A percentile compares a stretch with the other conserved stretches of the same genome.
Evolutionary conservation across 2,888 invertebrate genomes (phyloP).

Genomic region (Brenthis ino): DNA sequence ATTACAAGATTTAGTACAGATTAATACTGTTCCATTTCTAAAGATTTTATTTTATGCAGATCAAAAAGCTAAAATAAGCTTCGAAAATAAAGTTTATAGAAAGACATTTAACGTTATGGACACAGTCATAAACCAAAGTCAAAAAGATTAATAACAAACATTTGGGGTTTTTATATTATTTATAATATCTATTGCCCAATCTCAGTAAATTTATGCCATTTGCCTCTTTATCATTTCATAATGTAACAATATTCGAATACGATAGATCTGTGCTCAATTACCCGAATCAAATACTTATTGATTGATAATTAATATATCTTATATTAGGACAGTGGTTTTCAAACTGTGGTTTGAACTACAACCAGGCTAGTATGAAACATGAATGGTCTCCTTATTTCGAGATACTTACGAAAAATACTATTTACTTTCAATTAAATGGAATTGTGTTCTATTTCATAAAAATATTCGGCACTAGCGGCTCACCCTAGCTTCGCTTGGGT

Average conservation of each 20-base stretch:
- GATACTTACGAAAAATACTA: not conserved
- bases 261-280: constrained; percentile 31
- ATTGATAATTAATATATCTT: constrained; percentile 33
- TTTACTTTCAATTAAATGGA: too few relatives aligned
- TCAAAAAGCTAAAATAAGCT: too few relatives aligned
- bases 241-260: constrained; percentile 20
- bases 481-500: too few relatives aligned
- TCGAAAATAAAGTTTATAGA: too few relatives aligned
- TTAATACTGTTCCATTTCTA: too few relatives aligned
- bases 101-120: too few relatives aligned
- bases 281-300: constrained; percentile 36
- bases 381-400: not conserved
- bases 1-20: too few relatives aligned
- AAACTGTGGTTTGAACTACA: not conserved
- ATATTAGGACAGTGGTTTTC: not conserved
- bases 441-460: too few relatives aligned
- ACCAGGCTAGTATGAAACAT: not conserved
- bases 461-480: too few relatives aligned
- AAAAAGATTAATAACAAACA: constrained; percentile 6
- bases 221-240: constrained; percentile 8
- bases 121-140: too few relatives aligned
- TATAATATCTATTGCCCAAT: constrained; percentile 10
- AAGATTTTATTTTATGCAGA: too few relatives aligned
- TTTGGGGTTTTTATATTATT: not conserved
- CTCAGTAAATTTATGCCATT: constrained; percentile 3